phyloP scores from a whole-genome alignment of 2,113 vertebrate genomes.

The Morone chrysops region DNA sequence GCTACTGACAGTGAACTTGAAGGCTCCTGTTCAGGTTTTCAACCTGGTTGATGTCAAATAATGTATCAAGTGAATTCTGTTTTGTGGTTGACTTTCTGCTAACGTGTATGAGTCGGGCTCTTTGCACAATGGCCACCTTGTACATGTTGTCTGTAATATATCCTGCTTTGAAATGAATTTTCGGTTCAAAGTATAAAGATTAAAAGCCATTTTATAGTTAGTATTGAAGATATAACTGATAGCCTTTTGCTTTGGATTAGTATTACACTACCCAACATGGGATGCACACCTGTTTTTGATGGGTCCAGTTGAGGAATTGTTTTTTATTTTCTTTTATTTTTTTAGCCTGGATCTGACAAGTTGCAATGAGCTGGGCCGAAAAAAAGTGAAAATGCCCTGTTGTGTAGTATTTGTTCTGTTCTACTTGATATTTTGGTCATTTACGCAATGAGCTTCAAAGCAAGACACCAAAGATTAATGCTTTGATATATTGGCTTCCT shows the following conservation, averaged over 20 bases:
- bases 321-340: neutral
- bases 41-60: neutral
- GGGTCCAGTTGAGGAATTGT: neutral
- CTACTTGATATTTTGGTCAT: slow-evolving; percentile 1
- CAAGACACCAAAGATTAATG: slow-evolving; percentile 47
- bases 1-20: slow-evolving; percentile 35
- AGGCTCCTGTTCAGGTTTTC: slow-evolving; percentile 7
- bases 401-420: neutral
- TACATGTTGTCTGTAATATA: slow-evolving; percentile 47
- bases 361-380: slow-evolving; percentile 1
- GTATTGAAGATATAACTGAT: slow-evolving; percentile 17
- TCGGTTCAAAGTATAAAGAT: slow-evolving; percentile 11
- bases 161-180: slow-evolving; percentile 17
- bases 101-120: slow-evolving; percentile 26
- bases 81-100: slow-evolving; percentile 38
- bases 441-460: slow-evolving; percentile 24
- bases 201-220: slow-evolving; percentile 23
- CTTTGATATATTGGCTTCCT: slow-evolving; percentile 8
- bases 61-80: slow-evolving; percentile 7
- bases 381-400: neutral
- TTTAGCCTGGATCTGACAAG: neutral
- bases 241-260: neutral
- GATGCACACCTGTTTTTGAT: slow-evolving; percentile 22
- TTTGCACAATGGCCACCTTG: slow-evolving; percentile 71
- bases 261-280: slow-evolving; percentile 22